These are phyloP conservation scores for Coenonympha arcania DNA, from an alignment of 2,888 invertebrate genomes.

Conservation along the genomic window DNA sequence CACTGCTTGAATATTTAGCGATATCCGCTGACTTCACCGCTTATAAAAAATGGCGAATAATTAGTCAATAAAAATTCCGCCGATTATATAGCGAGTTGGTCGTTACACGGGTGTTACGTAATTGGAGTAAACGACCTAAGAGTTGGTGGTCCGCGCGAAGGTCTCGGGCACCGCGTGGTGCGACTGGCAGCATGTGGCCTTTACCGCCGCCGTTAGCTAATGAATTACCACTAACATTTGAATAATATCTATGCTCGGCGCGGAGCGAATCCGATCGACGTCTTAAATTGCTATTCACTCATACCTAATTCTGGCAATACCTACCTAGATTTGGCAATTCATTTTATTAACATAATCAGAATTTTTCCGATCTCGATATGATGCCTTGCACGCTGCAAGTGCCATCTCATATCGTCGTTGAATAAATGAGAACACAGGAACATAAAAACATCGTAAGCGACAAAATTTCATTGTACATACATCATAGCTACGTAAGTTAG, in stretches of 20 bases:
- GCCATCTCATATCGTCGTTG: background rate
- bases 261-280: constrained; percentile 4
- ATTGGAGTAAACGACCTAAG: constrained; percentile 72
- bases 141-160: constrained; percentile 58
- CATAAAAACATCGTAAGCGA: background rate
- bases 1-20: constrained; percentile 73
- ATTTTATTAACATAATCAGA: too few species aligned
- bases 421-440: background rate
- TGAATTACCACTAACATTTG: constrained; percentile 25
- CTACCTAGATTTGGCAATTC: too few species aligned
- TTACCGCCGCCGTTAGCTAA: constrained; percentile 21
- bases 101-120: constrained; percentile 71
- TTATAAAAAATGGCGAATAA: constrained; percentile 71
- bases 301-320: background rate
- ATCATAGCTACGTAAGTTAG: constrained; percentile 22
- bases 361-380: background rate
- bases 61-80: constrained; percentile 74
- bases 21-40: constrained; percentile 73
- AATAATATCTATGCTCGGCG: constrained; percentile 7
- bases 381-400: background rate
- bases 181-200: constrained; percentile 37
- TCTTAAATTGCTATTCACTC: constrained; percentile 5
- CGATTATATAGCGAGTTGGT: constrained; percentile 62
- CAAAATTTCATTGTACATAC: constrained; percentile 4
- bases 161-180: constrained; percentile 55